These are phyloP conservation scores for Drosophila leontia DNA, from an alignment of 1,140 invertebrate species.

Conservation along the genomic window DNA sequence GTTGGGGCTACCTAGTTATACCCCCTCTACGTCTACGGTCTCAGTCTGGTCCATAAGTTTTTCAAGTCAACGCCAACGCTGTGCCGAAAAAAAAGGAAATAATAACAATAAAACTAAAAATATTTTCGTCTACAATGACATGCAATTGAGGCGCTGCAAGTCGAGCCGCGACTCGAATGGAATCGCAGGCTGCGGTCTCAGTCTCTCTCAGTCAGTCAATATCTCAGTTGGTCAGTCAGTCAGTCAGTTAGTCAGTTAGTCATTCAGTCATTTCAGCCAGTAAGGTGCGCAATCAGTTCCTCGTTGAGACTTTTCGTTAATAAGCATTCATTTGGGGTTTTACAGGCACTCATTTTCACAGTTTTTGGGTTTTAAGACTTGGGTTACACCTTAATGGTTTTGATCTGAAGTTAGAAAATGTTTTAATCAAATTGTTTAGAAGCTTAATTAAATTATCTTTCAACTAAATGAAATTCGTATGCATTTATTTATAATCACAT, in stretches of 20 bases:
- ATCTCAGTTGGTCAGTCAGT: conserved; percentile 12
- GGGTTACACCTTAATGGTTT: conserved; percentile 5
- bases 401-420: neutral
- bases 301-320: conserved; percentile 33
- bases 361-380: neutral
- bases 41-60: conserved; percentile 58
- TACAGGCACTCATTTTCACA: conserved; percentile 2
- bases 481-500: neutral
- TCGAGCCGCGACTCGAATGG: conserved; percentile 55
- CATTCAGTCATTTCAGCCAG: conserved; percentile 5
- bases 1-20: conserved; percentile 31
- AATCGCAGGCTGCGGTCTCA: conserved; percentile 37
- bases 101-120: conserved; percentile 55
- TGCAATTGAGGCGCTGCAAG: conserved; percentile 73
- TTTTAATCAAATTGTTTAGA: too few relatives aligned
- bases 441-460: too few relatives aligned
- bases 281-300: conserved; percentile 30
- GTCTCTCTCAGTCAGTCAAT: conserved; percentile 29
- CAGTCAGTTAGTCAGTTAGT: conserved; percentile 19
- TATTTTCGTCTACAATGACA: conserved; percentile 78
- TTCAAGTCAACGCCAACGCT: conserved; percentile 54
- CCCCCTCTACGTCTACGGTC: conserved; percentile 5
- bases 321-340: conserved; percentile 1
- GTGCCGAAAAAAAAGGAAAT: conserved; percentile 57
- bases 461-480: neutral